Evolutionary conservation across 2,888 invertebrate genomes (phyloP).

Genomic region (Blomia tropicalis): DNA sequence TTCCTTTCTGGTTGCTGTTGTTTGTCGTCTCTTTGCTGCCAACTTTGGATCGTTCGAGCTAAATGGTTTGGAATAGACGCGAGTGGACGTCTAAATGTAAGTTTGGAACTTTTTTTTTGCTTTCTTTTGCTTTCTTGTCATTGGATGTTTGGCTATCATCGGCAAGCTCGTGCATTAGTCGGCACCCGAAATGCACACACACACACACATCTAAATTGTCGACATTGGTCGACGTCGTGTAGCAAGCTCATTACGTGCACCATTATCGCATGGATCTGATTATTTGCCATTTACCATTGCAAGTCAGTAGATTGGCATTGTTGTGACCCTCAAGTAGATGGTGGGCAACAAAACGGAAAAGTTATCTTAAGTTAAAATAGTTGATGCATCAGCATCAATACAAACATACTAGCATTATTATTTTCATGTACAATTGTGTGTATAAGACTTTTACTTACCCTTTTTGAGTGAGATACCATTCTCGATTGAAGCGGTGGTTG

Average conservation of each 20-base stretch:
- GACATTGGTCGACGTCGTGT: too few relatives aligned
- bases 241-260: not conserved
- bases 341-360: too few relatives aligned
- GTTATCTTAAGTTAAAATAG: too few relatives aligned
- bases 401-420: too few relatives aligned
- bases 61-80: slow-evolving; percentile 4
- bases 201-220: too few relatives aligned
- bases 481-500: slow-evolving; percentile 22
- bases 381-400: slow-evolving; percentile 8
- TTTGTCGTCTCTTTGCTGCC: not conserved
- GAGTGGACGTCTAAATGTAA: slow-evolving; percentile 7
- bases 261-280: slow-evolving; percentile 6
- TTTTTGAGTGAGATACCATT: slow-evolving; percentile 27
- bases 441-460: too few relatives aligned
- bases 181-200: not conserved
- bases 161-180: not conserved
- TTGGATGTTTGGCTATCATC: not conserved
- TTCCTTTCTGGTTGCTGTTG: not conserved
- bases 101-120: slow-evolving; percentile 1
- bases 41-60: not conserved
- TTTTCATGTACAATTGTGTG: too few relatives aligned
- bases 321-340: too few relatives aligned
- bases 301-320: too few relatives aligned
- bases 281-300: not conserved
- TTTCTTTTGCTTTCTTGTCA: not conserved